Evolutionary conservation across 1,140 invertebrate species (phyloP).

Genomic region (Aricia agestis): DNA sequence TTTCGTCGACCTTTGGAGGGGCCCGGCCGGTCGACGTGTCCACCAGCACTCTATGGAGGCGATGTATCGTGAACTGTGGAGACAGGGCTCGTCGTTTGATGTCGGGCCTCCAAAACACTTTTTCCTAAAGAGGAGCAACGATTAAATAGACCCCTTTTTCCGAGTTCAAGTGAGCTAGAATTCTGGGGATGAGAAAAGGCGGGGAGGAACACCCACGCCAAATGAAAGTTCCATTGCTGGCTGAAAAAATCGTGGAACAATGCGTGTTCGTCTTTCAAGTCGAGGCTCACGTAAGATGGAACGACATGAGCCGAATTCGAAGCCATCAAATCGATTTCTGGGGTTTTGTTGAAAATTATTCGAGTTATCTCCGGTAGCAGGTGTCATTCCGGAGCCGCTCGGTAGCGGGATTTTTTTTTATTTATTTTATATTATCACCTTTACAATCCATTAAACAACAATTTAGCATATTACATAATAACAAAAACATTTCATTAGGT

Average conservation of each 20-base stretch:
- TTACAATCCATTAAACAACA: too few relatives aligned
- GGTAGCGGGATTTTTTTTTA: too few relatives aligned
- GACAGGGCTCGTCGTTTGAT: constrained; percentile 37
- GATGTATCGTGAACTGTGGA: constrained; percentile 33
- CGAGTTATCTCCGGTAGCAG: constrained; percentile 34
- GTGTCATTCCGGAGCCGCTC: constrained; percentile 47
- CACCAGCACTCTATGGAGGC: constrained; percentile 33
- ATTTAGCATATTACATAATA: too few relatives aligned
- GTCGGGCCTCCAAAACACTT: constrained; percentile 50
- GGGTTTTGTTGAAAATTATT: constrained; percentile 33
- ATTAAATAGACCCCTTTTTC: constrained; percentile 38
- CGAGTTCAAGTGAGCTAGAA: constrained; percentile 46
- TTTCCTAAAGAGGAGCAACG: constrained; percentile 46
- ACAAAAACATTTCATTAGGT: too few relatives aligned
- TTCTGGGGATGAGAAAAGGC: constrained; percentile 45
- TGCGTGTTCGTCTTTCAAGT: constrained; percentile 35
- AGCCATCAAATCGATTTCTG: constrained; percentile 50
- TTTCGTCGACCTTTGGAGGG: constrained; percentile 31
- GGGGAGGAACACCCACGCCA: constrained; percentile 56
- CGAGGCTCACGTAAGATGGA: constrained; percentile 32
- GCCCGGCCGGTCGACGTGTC: constrained; percentile 39
- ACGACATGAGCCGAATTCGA: constrained; percentile 38
- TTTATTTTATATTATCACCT: too few relatives aligned
- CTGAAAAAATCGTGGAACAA: constrained; percentile 49
- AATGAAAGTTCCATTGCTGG: constrained; percentile 39